Evolutionary conservation across 2,797 vertebrate genomes (phyloP).

Genomic region (Hephaestus fuliginosus): DNA sequence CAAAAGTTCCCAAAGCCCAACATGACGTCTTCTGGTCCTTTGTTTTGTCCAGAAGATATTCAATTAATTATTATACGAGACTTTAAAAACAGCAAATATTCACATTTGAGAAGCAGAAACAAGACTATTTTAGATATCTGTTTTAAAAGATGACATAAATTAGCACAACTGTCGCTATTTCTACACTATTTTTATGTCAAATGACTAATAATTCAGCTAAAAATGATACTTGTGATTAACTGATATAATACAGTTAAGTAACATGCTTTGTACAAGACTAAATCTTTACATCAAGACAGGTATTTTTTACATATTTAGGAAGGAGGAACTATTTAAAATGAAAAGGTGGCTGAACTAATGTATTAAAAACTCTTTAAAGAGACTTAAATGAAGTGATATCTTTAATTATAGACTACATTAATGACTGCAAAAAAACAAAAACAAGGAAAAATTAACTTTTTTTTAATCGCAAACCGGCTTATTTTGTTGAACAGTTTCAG

Average conservation of each 20-base stretch:
- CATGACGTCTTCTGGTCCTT: background rate
- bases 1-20: background rate
- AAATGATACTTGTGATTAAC: no score
- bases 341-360: background rate
- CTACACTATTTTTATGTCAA: background rate
- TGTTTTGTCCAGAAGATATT: background rate
- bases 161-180: background rate
- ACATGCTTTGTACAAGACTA: background rate
- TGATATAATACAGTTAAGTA: background rate
- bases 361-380: background rate
- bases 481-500: background rate
- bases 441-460: background rate
- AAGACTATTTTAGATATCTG: background rate
- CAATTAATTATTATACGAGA: background rate
- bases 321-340: background rate
- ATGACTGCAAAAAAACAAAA: background rate
- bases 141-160: background rate
- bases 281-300: background rate
- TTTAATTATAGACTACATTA: background rate
- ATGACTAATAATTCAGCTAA: background rate
- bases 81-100: background rate
- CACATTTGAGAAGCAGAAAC: background rate
- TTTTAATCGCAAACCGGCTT: background rate
- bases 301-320: background rate
- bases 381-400: background rate